phyloP scores from a whole-genome alignment of 2,113 vertebrate species.

The Thermophis baileyi region DNA sequence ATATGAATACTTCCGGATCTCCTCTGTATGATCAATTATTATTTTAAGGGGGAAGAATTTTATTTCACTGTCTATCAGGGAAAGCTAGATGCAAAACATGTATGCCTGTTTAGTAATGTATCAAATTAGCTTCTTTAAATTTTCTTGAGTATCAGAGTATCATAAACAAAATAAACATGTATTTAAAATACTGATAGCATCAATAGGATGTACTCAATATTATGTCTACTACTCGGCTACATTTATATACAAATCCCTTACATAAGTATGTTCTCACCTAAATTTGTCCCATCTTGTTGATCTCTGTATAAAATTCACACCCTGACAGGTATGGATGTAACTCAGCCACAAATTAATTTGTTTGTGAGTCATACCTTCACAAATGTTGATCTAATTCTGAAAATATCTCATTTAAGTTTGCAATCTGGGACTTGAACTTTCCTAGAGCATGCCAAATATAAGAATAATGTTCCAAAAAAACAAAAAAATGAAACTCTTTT shows the following conservation, averaged over 20 bases:
- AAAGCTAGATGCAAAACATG: conserved; percentile 47
- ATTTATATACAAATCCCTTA: conserved; percentile 57
- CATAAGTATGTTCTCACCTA: conserved; percentile 68
- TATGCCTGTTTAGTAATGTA: conserved; percentile 59
- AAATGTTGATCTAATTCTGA: conserved; percentile 63
- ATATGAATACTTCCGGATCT: not conserved
- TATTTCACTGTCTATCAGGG: not conserved
- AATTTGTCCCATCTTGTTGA: conserved; percentile 72
- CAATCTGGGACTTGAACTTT: conserved; percentile 54
- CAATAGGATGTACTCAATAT: conserved; percentile 33
- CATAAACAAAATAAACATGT: conserved; percentile 1
- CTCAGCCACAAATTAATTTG: conserved; percentile 62
- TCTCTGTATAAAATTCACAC: conserved; percentile 70
- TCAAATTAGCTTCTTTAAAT: conserved; percentile 50
- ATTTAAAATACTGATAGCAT: conserved; percentile 36
- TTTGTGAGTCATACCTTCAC: conserved; percentile 66
- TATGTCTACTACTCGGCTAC: conserved; percentile 33
- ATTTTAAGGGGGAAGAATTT: not conserved
- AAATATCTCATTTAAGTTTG: conserved; percentile 54
- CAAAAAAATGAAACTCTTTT: conserved; percentile 32
- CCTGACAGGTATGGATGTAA: conserved; percentile 63
- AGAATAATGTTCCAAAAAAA: conserved; percentile 36
- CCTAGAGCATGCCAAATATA: conserved; percentile 49
- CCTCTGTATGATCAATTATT: not conserved
- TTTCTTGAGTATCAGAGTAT: conserved; percentile 44